Evolutionary conservation across 2,113 vertebrate species (phyloP).

Genomic region (Oreochromis spilurus): DNA sequence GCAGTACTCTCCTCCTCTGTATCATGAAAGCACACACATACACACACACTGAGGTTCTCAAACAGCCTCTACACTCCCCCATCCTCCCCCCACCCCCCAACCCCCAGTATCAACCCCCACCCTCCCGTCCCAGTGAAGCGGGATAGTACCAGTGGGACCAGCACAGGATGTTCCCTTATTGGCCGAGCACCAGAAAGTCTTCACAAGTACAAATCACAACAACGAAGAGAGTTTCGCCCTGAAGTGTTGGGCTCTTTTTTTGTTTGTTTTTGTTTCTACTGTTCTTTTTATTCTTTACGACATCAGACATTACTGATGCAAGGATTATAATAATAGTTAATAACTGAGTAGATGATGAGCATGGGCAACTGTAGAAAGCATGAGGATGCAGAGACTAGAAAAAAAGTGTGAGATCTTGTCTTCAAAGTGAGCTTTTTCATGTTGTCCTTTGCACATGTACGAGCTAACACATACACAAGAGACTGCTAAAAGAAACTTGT

Average conservation of each 20-base stretch:
- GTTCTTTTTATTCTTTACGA: background rate
- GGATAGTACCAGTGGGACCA: slow-evolving; percentile 38
- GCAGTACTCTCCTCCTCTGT: slow-evolving; percentile 65
- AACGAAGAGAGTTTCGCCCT: slow-evolving; percentile 4
- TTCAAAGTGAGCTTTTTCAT: background rate
- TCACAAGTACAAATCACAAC: slow-evolving; percentile 25
- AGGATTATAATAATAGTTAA: background rate
- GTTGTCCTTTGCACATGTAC: background rate
- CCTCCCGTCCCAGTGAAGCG: slow-evolving; percentile 32
- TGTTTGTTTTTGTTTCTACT: background rate
- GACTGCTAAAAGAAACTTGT: background rate
- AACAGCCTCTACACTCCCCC: slow-evolving; percentile 13
- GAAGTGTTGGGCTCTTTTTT: background rate
- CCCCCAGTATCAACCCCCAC: background rate
- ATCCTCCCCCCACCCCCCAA: background rate
- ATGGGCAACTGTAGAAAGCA: background rate
- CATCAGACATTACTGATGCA: background rate
- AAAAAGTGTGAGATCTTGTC: background rate
- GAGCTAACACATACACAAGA: background rate
- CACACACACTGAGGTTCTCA: slow-evolving; percentile 36
- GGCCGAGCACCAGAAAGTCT: slow-evolving; percentile 26
- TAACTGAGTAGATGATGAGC: background rate
- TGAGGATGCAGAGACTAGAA: background rate
- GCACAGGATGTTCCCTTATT: slow-evolving; percentile 23
- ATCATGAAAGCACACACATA: slow-evolving; percentile 39